phyloP scores from a whole-genome alignment of 2,797 vertebrate genomes.

The Siniperca scherzeri region DNA sequence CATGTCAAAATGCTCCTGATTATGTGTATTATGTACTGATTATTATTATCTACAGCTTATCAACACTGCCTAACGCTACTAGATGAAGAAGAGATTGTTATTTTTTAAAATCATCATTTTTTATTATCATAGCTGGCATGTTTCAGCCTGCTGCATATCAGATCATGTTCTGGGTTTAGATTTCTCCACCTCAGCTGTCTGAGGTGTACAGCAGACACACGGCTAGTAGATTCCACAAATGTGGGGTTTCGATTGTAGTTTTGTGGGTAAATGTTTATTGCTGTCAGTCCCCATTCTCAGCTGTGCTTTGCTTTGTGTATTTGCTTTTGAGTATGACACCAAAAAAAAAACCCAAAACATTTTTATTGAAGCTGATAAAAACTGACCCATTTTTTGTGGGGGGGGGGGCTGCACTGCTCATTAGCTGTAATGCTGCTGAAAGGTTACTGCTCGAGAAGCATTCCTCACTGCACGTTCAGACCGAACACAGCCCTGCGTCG shows the following conservation, averaged over 20 bases:
- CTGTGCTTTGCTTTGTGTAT: too few relatives aligned
- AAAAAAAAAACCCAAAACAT: too few relatives aligned
- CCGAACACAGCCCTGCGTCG: too few relatives aligned
- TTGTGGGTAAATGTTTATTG: not conserved
- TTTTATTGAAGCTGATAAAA: not conserved
- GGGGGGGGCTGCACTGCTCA: not conserved
- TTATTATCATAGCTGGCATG: not conserved
- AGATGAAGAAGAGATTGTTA: not conserved
- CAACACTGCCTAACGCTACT: too few relatives aligned
- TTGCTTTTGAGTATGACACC: too few relatives aligned
- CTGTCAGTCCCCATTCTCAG: not conserved
- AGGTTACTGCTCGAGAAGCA: not conserved
- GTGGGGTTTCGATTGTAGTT: not conserved
- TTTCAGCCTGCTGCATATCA: not conserved
- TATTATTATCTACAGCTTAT: too few relatives aligned
- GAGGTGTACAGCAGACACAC: not conserved
- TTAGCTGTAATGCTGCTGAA: too few relatives aligned
- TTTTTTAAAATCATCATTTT: not conserved
- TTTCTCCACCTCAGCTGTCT: too few relatives aligned
- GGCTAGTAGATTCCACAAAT: not conserved
- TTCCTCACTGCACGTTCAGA: not conserved
- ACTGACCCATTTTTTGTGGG: not conserved
- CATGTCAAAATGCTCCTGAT: not conserved
- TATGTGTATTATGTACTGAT: not conserved
- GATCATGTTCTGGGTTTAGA: not conserved